A percentile compares a stretch with the other conserved stretches of the same genome.
Conservation (phyloP, 2,888 invertebrate species). For the Xanthorhoe spadicearia region DNA sequence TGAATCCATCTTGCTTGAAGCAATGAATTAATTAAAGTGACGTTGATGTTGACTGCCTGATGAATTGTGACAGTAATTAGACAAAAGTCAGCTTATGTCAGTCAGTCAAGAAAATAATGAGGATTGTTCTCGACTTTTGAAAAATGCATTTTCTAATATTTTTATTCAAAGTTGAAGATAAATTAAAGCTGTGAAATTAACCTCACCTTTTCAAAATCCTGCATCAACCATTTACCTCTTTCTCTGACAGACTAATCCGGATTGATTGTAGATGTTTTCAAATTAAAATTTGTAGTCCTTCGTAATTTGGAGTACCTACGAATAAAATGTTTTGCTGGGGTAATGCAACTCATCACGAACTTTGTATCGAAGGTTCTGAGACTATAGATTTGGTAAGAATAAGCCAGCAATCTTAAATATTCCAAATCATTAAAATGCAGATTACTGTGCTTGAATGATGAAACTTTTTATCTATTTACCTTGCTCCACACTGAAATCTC, state of each 20-base stretch:
- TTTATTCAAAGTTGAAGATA: conserved; percentile 55
- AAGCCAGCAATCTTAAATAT: neutral
- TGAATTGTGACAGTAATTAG: too few species aligned
- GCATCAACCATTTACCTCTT: conserved; percentile 50
- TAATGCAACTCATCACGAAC: conserved; percentile 80
- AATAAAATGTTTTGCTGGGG: conserved; percentile 82
- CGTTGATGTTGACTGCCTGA: too few species aligned
- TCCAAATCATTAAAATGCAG: neutral
- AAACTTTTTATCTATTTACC: neutral
- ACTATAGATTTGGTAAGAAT: conserved; percentile 72
- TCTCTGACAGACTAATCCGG: conserved; percentile 52
- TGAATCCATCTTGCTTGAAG: too few species aligned
- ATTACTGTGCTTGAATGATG: neutral
- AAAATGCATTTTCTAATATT: conserved; percentile 60
- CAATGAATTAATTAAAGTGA: too few species aligned
- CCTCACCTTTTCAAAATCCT: conserved; percentile 7
- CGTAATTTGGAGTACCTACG: conserved; percentile 52
- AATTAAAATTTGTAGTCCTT: conserved; percentile 23
- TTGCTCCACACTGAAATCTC: neutral
- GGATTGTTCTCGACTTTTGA: conserved; percentile 77
- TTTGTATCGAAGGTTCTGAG: conserved; percentile 72
- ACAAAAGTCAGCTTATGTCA: neutral
- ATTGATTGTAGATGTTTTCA: conserved; percentile 62
- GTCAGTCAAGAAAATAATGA: conserved; percentile 41
- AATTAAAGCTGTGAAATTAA: conserved; percentile 53